phyloP scores from a whole-genome alignment of 2,797 vertebrate genomes.

The Microhierax caerulescens region DNA sequence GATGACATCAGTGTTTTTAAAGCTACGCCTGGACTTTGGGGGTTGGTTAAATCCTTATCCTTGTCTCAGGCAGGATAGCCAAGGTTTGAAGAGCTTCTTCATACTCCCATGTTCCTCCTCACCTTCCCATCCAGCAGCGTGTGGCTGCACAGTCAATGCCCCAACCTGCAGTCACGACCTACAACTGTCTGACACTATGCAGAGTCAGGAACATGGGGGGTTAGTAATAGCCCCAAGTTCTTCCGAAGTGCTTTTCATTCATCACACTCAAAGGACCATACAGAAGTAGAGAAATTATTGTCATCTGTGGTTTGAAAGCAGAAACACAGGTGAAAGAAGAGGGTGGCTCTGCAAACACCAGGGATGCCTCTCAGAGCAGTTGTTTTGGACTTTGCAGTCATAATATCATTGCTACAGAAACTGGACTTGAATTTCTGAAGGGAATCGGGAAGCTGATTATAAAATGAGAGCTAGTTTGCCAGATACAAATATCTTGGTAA shows the following conservation, averaged over 20 bases:
- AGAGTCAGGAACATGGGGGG: fast-evolving
- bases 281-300: neutral
- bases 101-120: neutral
- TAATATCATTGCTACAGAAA: neutral
- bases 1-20: neutral
- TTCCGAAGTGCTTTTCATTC: neutral
- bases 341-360: neutral
- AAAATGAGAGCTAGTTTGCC: neutral
- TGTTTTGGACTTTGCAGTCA: neutral
- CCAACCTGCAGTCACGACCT: neutral
- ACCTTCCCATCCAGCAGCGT: neutral
- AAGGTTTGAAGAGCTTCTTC: neutral
- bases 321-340: neutral
- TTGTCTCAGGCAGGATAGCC: neutral
- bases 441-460: neutral
- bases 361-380: neutral
- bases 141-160: neutral
- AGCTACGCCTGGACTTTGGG: neutral
- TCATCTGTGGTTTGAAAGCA: neutral
- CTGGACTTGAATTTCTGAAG: neutral
- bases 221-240: neutral
- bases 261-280: neutral
- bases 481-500: constrained; percentile 5
- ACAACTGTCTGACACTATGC: fast-evolving
- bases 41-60: neutral